Base-by-base conservation (phyloP, 1,140 invertebrate species). In the Solen grandis region DNA sequence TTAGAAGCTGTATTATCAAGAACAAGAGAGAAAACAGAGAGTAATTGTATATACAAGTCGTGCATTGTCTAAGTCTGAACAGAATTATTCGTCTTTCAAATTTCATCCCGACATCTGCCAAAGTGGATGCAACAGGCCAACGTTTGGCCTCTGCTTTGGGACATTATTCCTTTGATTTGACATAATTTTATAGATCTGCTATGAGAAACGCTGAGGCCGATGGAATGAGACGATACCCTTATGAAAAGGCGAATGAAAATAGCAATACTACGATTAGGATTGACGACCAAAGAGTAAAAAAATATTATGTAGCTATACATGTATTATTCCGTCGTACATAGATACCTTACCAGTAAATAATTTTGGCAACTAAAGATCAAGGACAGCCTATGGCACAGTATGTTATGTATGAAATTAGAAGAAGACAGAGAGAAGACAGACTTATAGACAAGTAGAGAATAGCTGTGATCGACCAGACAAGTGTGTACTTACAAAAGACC, bases 81-180 rank as follows among this genome's bases (percentile, higher is more conserved):
- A 55, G 55, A 78, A 73, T 62, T 77, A 82, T 65, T 38, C 80
- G 4, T 46, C 55, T 50, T 52, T 63, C 33, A 66, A 80, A 60
- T 29, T 80, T 19, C 33, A 52, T 84, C 0, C 27, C 70, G 36
- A 74, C 82, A 1, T 52, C 50, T 14, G 82, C 69, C 33, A 81
- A 69, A 62, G 29, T 84, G 19, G 78, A 84, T 62, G 68, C 60
- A 0, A 81, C 82, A 19, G 55, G 72, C 13, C 80, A 82, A 29
- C 52, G 78, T 14, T 84, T 68, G 77, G 22, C 70, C 22, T 55
- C 68, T 5, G 77, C 25, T 2, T 50, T 84, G 19, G 41, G 54
- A 4, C 33, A 19, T 14, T 84, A 68, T 46, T 38, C 65, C 0
- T 72, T 83, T 57, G 41, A 72, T n/a, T 52, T 80, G 13, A 33